Conservation (phyloP, 2,888 invertebrate species). For the Diarsia dahlii region DNA sequence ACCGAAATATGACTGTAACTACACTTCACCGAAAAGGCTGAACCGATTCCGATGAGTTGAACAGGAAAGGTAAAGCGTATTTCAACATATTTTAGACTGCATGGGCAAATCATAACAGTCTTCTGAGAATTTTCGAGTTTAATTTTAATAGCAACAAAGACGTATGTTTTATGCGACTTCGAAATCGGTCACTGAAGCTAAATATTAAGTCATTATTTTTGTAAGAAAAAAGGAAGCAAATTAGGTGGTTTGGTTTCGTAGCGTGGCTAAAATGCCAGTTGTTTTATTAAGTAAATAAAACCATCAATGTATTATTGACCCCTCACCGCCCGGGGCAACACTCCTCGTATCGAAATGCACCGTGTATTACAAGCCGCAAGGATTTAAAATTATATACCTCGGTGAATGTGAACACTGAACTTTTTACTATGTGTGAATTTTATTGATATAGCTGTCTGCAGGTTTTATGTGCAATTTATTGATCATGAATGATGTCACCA, state of each 20-base stretch:
- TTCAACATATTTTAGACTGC: constrained; percentile 6
- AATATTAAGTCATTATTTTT: too few species aligned
- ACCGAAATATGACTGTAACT: constrained; percentile 11
- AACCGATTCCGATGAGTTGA: constrained; percentile 29
- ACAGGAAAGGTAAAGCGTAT: constrained; percentile 45
- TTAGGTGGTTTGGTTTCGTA: too few species aligned
- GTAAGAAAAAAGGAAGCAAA: too few species aligned
- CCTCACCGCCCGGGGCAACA: constrained; percentile 20
- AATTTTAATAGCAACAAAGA: background rate
- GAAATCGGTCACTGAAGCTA: too few species aligned
- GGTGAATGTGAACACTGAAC: constrained; percentile 27
- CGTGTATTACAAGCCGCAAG: constrained; percentile 11
- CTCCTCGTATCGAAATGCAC: constrained; percentile 4
- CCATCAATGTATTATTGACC: constrained; percentile 32
- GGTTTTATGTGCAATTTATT: constrained; percentile 4
- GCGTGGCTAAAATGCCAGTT: background rate
- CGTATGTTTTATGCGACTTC: background rate
- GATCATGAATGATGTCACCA: too few species aligned
- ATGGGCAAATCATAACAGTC: background rate
- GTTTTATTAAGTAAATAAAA: constrained; percentile 37
- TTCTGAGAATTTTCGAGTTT: constrained; percentile 21
- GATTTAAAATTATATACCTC: constrained; percentile 32
- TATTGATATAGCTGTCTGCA: constrained; percentile 17
- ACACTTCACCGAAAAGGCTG: constrained; percentile 33
- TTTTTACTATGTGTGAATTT: constrained; percentile 27